Base-by-base conservation (phyloP, 2,113 vertebrate species). In the Alligator sinensis region DNA sequence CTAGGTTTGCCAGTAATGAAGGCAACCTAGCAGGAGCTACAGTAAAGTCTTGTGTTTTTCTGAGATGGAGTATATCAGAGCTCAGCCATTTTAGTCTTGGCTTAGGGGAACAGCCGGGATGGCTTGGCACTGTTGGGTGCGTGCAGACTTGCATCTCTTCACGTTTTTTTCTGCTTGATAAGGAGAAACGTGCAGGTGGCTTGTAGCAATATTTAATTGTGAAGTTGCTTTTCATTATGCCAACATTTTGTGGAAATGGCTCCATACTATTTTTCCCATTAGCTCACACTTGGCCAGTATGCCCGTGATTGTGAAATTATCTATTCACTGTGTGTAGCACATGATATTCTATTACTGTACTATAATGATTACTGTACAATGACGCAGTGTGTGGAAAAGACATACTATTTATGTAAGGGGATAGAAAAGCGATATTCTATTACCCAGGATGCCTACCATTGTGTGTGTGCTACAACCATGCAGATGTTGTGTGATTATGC, bases 31-130 rank as follows among this genome's bases (percentile, higher is more conserved):
- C 18, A 30, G 30, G 28, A 80, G 22, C 47, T 74, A 13, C 24
- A 47, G 70, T 19, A 47, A 38, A 82, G 5, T 11, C 58, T n/a
- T 5, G 18, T 66, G 55, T 24, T 38, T 81, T 61, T 18, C 62
- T 64, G 16, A 1, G 0, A 15, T 70, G 5, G 5, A 38, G 6
- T 0, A 0, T 25, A 34, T 2, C 38, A 21, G 57, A 55, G 80
- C n/a, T 57, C 70, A 47, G 14, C 72, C 83, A 78, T 2, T 54
- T 54, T 55, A 0, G 0, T 9, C 2, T 16, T 38, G 27, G n/a
- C 86, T 30, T 58, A 84, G 1, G 0, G 70, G 25, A 5, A 2
- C 38, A 24, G 84, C 47, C 70, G 60, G 62, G 21, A 14, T 68
- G 75, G 16, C 21, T 63, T 14, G 28, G 62, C 80, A 25, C 38